A percentile compares a stretch with the other conserved stretches of the same genome.
Evolutionary conservation across 1,140 invertebrate species (phyloP).

Genomic region (Drosophila murphyi): DNA sequence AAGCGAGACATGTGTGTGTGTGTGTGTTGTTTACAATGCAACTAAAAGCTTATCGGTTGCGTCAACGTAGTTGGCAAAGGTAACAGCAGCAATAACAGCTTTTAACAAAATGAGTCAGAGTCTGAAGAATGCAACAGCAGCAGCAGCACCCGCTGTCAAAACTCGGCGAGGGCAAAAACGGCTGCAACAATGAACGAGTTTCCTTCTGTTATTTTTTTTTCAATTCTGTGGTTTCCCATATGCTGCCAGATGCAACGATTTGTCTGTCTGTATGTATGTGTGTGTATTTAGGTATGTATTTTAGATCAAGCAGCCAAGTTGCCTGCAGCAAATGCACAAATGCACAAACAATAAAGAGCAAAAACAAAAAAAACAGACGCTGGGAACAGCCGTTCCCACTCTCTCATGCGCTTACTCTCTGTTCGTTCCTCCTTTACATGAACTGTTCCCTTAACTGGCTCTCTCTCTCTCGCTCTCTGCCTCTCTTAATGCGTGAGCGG

Average conservation of each 20-base stretch:
- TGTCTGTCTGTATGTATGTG: conserved; percentile 30
- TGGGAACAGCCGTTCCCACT: conserved; percentile 43
- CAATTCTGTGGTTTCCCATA: conserved; percentile 55
- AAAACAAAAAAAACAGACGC: conserved; percentile 32
- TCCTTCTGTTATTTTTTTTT: conserved; percentile 51
- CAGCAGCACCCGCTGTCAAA: conserved; percentile 35
- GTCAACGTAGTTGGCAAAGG: conserved; percentile 42
- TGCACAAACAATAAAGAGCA: conserved; percentile 50
- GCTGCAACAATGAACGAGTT: conserved; percentile 63
- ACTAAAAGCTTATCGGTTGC: conserved; percentile 43
- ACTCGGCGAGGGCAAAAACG: conserved; percentile 63
- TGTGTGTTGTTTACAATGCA: conserved; percentile 27
- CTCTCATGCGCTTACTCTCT: conserved; percentile 13
- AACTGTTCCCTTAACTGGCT: conserved; percentile 28
- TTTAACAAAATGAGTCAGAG: conserved; percentile 52
- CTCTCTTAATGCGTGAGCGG: conserved; percentile 27
- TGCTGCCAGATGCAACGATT: conserved; percentile 64
- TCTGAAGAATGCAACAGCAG: conserved; percentile 42
- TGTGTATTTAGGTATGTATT: conserved; percentile 16
- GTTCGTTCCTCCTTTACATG: background rate
- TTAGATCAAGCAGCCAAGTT: conserved; percentile 49
- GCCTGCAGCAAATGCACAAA: conserved; percentile 63
- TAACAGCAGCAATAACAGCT: conserved; percentile 24
- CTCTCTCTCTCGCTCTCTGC: conserved; percentile 28
- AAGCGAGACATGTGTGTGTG: background rate